These are phyloP conservation scores for Oryzias curvinotus DNA, from an alignment of 2,113 vertebrate genomes.

Conservation along the genomic window DNA sequence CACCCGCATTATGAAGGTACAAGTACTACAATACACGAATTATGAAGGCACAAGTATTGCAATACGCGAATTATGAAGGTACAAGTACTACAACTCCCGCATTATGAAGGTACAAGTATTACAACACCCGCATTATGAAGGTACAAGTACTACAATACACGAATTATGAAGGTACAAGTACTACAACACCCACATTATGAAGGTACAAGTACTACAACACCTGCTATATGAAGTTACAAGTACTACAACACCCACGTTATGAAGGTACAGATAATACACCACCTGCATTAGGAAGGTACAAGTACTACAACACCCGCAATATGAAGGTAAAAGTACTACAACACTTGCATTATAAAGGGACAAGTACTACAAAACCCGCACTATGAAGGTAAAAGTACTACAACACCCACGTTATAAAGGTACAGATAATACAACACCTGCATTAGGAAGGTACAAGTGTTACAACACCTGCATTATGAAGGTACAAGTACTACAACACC, in stretches of 20 bases:
- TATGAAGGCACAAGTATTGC: no score
- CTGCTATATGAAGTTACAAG: not conserved
- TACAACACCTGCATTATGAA: no score
- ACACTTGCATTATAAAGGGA: accelerated
- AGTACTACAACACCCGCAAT: not conserved
- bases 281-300: slow-evolving; percentile 58
- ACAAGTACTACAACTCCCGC: no score
- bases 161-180: slow-evolving; percentile 28
- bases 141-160: not conserved
- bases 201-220: not conserved
- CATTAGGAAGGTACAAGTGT: no score
- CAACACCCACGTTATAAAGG: slow-evolving; percentile 64
- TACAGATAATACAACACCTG: no score
- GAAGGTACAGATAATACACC: slow-evolving; percentile 40
- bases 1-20: no score
- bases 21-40: no score
- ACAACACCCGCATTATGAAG: not conserved
- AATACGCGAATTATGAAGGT: no score
- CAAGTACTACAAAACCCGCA: not conserved
- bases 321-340: slow-evolving; percentile 28
- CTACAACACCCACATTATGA: accelerated
- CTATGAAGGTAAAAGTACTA: slow-evolving; percentile 7
- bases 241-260: slow-evolving; percentile 1
- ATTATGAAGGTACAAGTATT: no score
- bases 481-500: no score